Evolutionary conservation across 2,888 invertebrate species (phyloP).

Genomic region (Dasypogon diadema): DNA sequence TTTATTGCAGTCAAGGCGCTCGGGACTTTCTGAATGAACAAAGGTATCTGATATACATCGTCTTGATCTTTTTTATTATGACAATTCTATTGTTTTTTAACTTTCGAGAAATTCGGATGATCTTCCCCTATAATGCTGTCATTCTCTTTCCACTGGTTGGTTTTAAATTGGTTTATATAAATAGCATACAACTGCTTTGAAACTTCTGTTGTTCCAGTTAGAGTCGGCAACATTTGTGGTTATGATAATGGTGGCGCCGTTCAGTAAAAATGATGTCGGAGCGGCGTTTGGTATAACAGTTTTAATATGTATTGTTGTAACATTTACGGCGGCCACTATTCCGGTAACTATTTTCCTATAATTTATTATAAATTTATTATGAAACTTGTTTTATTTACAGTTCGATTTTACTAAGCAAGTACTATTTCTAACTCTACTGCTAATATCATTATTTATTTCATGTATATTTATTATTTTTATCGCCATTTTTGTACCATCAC

Average conservation of each 20-base stretch:
- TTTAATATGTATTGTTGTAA: not conserved
- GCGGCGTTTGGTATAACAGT: not conserved
- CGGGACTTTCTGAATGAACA: slow-evolving; percentile 2
- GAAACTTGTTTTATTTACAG: no score
- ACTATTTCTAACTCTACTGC: not conserved
- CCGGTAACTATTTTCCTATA: not conserved
- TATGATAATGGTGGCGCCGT: not conserved
- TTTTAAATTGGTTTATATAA: no score
- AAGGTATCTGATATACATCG: not conserved
- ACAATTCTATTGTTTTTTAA: slow-evolving; percentile 15
- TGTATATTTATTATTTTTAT: not conserved
- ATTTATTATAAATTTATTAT: no score
- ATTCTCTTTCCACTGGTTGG: not conserved
- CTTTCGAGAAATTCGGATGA: slow-evolving; percentile 7
- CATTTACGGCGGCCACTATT: not conserved
- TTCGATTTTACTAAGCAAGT: not conserved
- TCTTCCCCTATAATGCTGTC: not conserved
- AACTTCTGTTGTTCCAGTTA: not conserved
- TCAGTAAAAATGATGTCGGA: not conserved
- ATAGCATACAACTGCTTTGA: no score
- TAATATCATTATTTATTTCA: not conserved
- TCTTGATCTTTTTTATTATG: slow-evolving; percentile 12
- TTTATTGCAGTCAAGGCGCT: not conserved
- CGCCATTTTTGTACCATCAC: not conserved
- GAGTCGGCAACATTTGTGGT: not conserved